Percentiles rank a stretch among this genome's conserved stretches.
phyloP scores from a whole-genome alignment of 1,140 invertebrate species.

The Drosophila ercepeae region DNA sequence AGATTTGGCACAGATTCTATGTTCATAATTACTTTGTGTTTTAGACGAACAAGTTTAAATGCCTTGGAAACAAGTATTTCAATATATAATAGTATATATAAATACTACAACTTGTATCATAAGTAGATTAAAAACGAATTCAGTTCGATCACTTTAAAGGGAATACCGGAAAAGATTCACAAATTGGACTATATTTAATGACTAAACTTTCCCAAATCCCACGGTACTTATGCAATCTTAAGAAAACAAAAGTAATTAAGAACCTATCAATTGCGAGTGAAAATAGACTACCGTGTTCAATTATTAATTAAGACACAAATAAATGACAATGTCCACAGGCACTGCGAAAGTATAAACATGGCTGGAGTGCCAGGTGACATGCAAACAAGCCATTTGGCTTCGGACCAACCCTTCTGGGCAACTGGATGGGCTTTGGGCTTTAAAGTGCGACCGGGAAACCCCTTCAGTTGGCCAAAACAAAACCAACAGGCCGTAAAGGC shows the following conservation, averaged over 20 bases:
- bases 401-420: constrained; percentile 30
- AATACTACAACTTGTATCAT: too few relatives aligned
- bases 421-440: constrained; percentile 23
- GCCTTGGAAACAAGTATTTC: too few relatives aligned
- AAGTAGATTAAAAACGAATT: too few relatives aligned
- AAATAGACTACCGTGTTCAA: constrained; percentile 12
- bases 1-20: too few relatives aligned
- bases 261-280: constrained; percentile 26
- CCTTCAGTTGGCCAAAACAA: constrained; percentile 46
- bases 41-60: too few relatives aligned
- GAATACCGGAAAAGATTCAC: background rate
- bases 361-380: constrained; percentile 53
- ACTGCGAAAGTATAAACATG: constrained; percentile 35
- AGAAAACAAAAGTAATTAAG: constrained; percentile 8
- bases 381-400: constrained; percentile 66
- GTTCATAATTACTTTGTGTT: too few relatives aligned
- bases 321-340: constrained; percentile 23
- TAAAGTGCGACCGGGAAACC: constrained; percentile 57
- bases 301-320: constrained; percentile 35
- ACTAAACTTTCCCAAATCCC: background rate
- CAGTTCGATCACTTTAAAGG: too few relatives aligned
- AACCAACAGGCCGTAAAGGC: constrained; percentile 45
- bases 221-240: too few relatives aligned
- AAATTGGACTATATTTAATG: background rate
- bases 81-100: too few relatives aligned